Conservation (phyloP, 2,888 invertebrate species). For the Meiosimyza platycephala region DNA sequence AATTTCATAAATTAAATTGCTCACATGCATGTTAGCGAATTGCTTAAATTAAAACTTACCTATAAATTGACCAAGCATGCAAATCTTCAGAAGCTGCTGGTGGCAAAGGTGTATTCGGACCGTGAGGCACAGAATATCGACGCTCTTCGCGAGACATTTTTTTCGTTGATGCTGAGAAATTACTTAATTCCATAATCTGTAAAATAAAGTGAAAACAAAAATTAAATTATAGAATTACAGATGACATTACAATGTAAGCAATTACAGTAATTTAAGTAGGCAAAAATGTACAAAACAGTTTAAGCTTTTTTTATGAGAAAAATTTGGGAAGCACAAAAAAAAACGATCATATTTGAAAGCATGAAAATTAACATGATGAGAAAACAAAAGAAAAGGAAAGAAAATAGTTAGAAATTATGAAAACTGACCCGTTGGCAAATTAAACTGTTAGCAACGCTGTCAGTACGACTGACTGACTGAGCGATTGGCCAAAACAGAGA, state of each 20-base stretch:
- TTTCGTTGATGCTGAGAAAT: constrained; percentile 61
- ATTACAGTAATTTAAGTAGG: neutral
- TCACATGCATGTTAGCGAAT: neutral
- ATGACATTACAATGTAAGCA: constrained; percentile 8
- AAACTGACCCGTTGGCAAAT: constrained; percentile 4
- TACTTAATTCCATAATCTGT: constrained; percentile 66
- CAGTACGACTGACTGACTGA: too few species aligned
- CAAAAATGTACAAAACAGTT: neutral
- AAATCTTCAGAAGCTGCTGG: constrained; percentile 91
- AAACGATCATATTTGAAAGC: neutral
- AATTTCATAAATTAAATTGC: neutral
- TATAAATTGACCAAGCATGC: constrained; percentile 96
- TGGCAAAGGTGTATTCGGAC: constrained; percentile 77
- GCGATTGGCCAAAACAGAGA: too few species aligned
- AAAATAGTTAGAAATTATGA: neutral
- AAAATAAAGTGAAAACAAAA: constrained; percentile 44
- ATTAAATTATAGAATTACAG: constrained; percentile 13
- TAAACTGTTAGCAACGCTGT: constrained; percentile 22
- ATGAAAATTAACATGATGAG: constrained; percentile 20
- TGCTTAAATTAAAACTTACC: constrained; percentile 68
- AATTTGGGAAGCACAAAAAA: too few species aligned
- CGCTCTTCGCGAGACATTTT: constrained; percentile 75
- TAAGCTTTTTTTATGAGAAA: neutral
- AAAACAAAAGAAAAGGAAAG: neutral
- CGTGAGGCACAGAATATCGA: constrained; percentile 89